A percentile compares a stretch with the other conserved stretches of the same genome.
Conservation (phyloP, 1,140 invertebrate species). For the Radopholus similis region DNA sequence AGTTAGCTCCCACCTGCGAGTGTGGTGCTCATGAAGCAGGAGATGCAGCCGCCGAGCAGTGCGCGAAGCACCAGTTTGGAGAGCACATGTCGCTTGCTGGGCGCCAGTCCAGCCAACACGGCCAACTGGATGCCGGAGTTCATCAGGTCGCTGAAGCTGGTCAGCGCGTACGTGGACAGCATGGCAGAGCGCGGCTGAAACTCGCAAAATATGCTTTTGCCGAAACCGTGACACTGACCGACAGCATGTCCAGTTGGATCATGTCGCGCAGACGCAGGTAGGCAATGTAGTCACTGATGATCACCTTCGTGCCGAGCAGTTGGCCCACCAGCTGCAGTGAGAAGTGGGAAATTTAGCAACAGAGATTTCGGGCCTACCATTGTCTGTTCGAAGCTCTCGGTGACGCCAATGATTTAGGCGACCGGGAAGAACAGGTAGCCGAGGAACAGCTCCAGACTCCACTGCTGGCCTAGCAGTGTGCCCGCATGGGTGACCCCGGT, state of each 20-base stretch:
- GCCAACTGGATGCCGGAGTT: conserved; percentile 82
- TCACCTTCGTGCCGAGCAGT: conserved; percentile 79
- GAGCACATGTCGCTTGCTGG: conserved; percentile 34
- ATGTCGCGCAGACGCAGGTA: conserved; percentile 66
- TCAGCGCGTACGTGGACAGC: conserved; percentile 85
- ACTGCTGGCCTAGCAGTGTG: conserved; percentile 67
- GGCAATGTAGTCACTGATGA: conserved; percentile 86
- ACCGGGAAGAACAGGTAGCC: conserved; percentile 80
- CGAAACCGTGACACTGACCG: no score
- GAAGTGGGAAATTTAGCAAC: not conserved
- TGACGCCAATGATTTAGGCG: conserved; percentile 76
- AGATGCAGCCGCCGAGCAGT: conserved; percentile 41
- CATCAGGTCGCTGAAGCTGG: conserved; percentile 86
- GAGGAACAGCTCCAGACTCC: conserved; percentile 17
- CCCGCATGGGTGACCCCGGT: conserved; percentile 75
- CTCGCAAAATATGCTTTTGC: no score
- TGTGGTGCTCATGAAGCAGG: conserved; percentile 49
- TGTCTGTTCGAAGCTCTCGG: conserved; percentile 25
- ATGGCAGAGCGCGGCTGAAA: conserved; percentile 64
- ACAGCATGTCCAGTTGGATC: conserved; percentile 59
- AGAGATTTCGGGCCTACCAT: no score
- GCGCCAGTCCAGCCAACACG: conserved; percentile 40
- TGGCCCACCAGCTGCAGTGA: conserved; percentile 67
- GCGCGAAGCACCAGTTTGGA: conserved; percentile 41
- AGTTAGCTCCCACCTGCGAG: conserved; percentile 30